Evolutionary conservation across 2,888 invertebrate species (phyloP), one percentile per base, ranked within the genome.

Genomic region (Acrobasis suavella): DNA sequence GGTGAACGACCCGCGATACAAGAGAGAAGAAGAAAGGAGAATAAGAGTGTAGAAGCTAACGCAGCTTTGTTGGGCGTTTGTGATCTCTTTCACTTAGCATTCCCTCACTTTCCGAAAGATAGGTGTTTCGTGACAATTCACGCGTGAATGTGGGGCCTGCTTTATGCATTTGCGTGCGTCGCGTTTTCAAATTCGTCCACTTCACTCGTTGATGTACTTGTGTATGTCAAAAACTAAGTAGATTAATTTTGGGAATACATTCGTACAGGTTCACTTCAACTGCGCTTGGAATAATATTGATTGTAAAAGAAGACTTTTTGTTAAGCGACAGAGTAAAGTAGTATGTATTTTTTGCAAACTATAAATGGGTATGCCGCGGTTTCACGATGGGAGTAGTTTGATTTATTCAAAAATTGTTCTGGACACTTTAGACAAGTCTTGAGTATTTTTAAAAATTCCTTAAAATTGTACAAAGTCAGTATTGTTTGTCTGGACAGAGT

Each of bases 401-500:
- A 15, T 16, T 14, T 22, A 37, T 50, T 60, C 39, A 38, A 37
- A 38, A 54, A 54, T 6, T 54, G 1, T 2, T 10, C 38, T 2
- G 14, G 59, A 37, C 14, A 50, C 38, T 60, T 42, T n/a, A n/a
- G 39, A 51, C 38, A 17, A 60, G 60, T 59, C 50, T 64, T 60
- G n/a, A 55, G 9, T 63, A 63, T 60, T 66, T 68, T 72, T 64
- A 62, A n/a, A n/a, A n/a, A 73, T 70, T 67, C 65, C 71, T 70
- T 69, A 42, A 74, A 71, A 68, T 32, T 75, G 73, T 78, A 76
- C 67, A 74, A 75, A 73, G 65, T 56, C 69, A 72, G 68, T 74
- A 75, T 72, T 56, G 56, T 71, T 69, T 71, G 65, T 67, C 63
- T 64, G 68, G 64, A 64, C 62, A 63, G 62, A 60, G 62, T 22